Evolutionary conservation across 2,888 invertebrate genomes (phyloP).

Genomic region (Cryptops parisi): DNA sequence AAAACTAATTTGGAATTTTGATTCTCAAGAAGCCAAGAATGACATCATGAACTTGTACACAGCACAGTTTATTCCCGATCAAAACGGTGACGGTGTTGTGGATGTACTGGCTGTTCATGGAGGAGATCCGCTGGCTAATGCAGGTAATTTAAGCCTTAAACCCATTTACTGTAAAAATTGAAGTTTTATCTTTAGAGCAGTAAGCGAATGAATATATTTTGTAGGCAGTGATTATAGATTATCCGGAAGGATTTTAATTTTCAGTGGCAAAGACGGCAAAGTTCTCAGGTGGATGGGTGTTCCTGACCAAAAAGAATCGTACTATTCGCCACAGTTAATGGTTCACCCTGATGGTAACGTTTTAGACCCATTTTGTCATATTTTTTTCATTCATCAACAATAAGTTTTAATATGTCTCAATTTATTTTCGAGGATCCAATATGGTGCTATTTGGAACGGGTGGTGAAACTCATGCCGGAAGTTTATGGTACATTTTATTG

Average conservation of each 20-base stretch:
- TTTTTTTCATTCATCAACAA: conserved; percentile 11
- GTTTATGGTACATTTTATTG: conserved; percentile 49
- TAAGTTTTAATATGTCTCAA: neutral
- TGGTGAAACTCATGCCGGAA: conserved; percentile 53
- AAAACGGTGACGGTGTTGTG: conserved; percentile 50
- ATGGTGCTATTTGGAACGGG: conserved; percentile 56
- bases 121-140: conserved; percentile 36
- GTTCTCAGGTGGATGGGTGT: conserved; percentile 46
- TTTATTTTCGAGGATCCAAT: conserved; percentile 34
- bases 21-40: conserved; percentile 32
- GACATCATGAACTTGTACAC: conserved; percentile 46
- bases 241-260: conserved; percentile 48
- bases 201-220: neutral
- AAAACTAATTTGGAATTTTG: conserved; percentile 47
- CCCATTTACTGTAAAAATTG: conserved; percentile 1
- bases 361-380: no score
- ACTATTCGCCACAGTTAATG: conserved; percentile 54
- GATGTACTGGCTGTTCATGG: conserved; percentile 56
- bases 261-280: conserved; percentile 53
- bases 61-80: conserved; percentile 52
- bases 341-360: conserved; percentile 40
- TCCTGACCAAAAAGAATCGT: conserved; percentile 50
- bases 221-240: conserved; percentile 34
- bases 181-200: neutral
- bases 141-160: conserved; percentile 25